phyloP scores from a whole-genome alignment of 1,140 invertebrate genomes.

The Chymomyza costata region DNA sequence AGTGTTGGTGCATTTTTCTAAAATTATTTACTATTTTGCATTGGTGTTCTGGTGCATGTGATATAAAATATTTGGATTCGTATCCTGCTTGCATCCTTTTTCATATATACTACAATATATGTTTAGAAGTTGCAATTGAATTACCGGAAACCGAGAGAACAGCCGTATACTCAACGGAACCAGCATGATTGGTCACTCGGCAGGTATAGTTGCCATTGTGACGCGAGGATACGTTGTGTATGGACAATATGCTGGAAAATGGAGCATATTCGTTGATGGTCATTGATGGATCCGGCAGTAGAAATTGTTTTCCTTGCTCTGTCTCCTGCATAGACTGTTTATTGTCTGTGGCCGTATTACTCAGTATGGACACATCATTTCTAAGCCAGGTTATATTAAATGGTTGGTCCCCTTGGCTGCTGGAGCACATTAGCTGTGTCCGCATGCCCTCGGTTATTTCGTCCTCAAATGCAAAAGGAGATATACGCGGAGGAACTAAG shows the following conservation, averaged over 20 bases:
- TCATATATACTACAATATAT: slow-evolving; percentile 28
- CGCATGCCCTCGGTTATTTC: slow-evolving; percentile 84
- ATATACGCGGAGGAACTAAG: slow-evolving; percentile 81
- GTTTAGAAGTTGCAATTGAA: slow-evolving; percentile 49
- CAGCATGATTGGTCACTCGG: slow-evolving; percentile 79
- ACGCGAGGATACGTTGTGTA: slow-evolving; percentile 79
- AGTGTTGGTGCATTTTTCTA: slow-evolving; percentile 34
- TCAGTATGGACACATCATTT: slow-evolving; percentile 75
- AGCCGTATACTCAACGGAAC: slow-evolving; percentile 79
- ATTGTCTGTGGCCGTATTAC: slow-evolving; percentile 10
- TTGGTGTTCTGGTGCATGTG: slow-evolving; percentile 28
- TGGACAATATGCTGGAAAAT: slow-evolving; percentile 78
- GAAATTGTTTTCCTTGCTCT: slow-evolving; percentile 26
- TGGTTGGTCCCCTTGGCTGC: slow-evolving; percentile 85
- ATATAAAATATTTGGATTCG: slow-evolving; percentile 26
- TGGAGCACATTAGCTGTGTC: slow-evolving; percentile 85
- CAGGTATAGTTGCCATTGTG: slow-evolving; percentile 83
- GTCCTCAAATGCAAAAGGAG: slow-evolving; percentile 80
- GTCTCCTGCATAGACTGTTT: slow-evolving; percentile 6
- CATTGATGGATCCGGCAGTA: slow-evolving; percentile 47
- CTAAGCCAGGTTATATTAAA: slow-evolving; percentile 83
- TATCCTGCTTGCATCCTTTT: slow-evolving; percentile 4
- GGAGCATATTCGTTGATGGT: slow-evolving; percentile 75
- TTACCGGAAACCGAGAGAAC: slow-evolving; percentile 82
- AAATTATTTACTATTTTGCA: slow-evolving; percentile 29